Evolutionary conservation across 2,113 vertebrate genomes (phyloP), one percentile per base, ranked within the genome.

Genomic region (Ariopsis seemanni): DNA sequence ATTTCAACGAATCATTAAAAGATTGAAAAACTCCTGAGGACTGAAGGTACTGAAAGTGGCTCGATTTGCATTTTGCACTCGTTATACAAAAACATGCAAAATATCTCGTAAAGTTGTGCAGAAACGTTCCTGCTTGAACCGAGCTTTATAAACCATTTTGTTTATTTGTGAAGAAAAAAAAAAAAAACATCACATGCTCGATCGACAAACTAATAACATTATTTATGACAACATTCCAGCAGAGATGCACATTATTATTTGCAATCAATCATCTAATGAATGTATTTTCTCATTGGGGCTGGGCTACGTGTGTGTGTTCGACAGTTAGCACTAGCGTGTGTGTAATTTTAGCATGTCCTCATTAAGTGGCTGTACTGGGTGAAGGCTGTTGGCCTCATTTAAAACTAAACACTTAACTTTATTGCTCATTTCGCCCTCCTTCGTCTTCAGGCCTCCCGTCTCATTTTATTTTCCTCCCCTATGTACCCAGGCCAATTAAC

Each of bases 401-500:
- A 89, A 89, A 91, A 90, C 89, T 88, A 88, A 90, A 90, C 88
- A 87, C 89, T 87, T 83, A 86, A 91, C 90, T 91, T 81, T 88
- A 86, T 87, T 90, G 83, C 88, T 89, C 88, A 80, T 85, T 85
- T 89, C 58, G 88, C 82, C 87, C 88, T 85, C 87, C 71, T 71
- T 90, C 88, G 63, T 90, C 88, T 90, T 85, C 89, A 90, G 88
- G 87, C 85, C 81, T 89, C 77, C 62, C 34, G 62, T 88, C 82
- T 85, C 87, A 89, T 89, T 87, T 88, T 83, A 85, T 87, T 89
- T 85, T 85, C 82, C 88, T 91, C 91, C 91, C 91, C 63, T 82
- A 91, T 90, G 91, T 86, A 90, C 87, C 83, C 67, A 42, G 87
- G 86, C 91, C 91, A 92, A 92, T 92, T 92, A 91, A 88, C 90